A percentile compares a stretch with the other conserved stretches of the same genome.
phyloP scores from a whole-genome alignment of 2,888 invertebrate species.

The Epirrita christyi region DNA sequence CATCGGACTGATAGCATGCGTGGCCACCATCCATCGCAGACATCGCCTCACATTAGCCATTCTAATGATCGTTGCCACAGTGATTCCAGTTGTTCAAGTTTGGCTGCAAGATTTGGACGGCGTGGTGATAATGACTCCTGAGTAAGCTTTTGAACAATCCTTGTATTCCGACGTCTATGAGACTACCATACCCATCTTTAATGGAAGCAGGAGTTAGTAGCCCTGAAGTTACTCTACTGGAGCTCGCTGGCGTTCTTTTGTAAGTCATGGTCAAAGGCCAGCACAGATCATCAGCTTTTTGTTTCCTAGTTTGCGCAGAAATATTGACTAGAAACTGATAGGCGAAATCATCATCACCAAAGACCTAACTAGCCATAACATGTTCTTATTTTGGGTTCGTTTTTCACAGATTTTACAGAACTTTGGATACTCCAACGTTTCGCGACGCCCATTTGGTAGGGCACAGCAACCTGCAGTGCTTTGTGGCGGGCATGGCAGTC shows the following conservation, averaged over 20 bases:
- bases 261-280: no score
- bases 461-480: conserved; percentile 48
- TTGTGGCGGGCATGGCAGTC: conserved; percentile 44
- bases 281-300: no score
- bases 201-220: no score
- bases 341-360: no score
- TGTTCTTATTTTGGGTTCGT: no score
- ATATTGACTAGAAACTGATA: no score
- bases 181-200: no score
- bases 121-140: conserved; percentile 16
- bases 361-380: no score
- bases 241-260: no score
- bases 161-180: no score
- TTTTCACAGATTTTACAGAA: conserved; percentile 21
- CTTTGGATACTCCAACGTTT: conserved; percentile 13
- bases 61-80: conserved; percentile 7
- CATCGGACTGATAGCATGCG: conserved; percentile 12
- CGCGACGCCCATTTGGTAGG: conserved; percentile 36
- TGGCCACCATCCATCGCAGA: conserved; percentile 1
- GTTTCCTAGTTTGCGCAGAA: no score
- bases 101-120: conserved; percentile 24
- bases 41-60: background rate
- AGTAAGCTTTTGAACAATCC: conserved; percentile 5
- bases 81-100: conserved; percentile 18
- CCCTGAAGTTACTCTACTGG: no score